Evolutionary conservation across 2,113 vertebrate species (phyloP).

Genomic region (Poecilia latipinna): DNA sequence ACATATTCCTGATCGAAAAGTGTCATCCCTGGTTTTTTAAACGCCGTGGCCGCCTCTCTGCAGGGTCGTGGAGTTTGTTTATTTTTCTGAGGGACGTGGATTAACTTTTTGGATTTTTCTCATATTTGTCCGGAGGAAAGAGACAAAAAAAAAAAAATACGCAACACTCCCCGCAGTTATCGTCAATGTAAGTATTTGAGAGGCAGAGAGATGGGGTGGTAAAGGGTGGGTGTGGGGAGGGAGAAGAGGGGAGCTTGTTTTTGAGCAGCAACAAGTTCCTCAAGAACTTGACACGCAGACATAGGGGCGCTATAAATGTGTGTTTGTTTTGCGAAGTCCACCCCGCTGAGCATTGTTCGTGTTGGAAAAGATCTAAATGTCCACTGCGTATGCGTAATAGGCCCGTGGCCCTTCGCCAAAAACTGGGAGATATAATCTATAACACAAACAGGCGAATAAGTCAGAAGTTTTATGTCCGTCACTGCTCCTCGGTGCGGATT

Average conservation of each 20-base stretch:
- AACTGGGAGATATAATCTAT: conserved; percentile 41
- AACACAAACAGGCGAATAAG: conserved; percentile 55
- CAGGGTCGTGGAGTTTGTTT: neutral
- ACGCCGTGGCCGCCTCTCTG: conserved; percentile 30
- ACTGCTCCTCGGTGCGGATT: conserved; percentile 49
- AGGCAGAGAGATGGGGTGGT: neutral
- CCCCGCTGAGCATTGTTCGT: conserved; percentile 70
- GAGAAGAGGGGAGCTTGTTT: conserved; percentile 27
- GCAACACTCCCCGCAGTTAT: conserved; percentile 60
- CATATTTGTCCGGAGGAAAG: conserved; percentile 13
- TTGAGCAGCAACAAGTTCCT: conserved; percentile 91
- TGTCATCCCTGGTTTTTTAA: conserved; percentile 30
- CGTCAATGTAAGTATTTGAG: conserved; percentile 75
- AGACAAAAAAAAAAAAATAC: conserved; percentile 16
- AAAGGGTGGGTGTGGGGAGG: neutral
- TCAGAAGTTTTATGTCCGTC: conserved; percentile 57
- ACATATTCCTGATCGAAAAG: conserved; percentile 70
- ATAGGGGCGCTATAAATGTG: conserved; percentile 63
- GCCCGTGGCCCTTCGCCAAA: conserved; percentile 62
- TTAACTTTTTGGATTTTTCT: conserved; percentile 61
- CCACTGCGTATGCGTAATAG: conserved; percentile 56
- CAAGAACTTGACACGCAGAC: conserved; percentile 78
- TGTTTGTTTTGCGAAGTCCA: conserved; percentile 70
- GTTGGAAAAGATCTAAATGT: conserved; percentile 39
- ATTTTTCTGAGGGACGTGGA: conserved; percentile 63